Base-by-base conservation (phyloP, 2,797 vertebrate genomes). In the Chanos chanos region DNA sequence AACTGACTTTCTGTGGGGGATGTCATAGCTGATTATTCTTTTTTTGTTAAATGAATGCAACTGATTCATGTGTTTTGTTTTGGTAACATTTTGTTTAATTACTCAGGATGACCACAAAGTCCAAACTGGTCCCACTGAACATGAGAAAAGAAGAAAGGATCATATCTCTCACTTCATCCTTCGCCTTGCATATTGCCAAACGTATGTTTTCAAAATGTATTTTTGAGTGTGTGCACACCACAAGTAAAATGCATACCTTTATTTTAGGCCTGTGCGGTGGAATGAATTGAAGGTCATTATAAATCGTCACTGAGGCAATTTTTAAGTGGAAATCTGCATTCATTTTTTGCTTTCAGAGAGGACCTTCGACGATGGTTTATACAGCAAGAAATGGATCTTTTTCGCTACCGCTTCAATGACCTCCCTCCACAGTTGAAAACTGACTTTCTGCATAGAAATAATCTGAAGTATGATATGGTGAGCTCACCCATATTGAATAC, bases 361-460 rank as follows among this genome's bases (percentile, higher is more conserved):
- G 96, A 98, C 64, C 90, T 99, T 48, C 90, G 95, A 24, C 90
- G 96, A 10, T 99, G 97, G 97, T 97, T 98, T 75, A 97, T 99
- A 73, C 96, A 99, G 66, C 97, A 99, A 77, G 97, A 99, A 83
- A 90, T 98, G 71, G 96, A 99, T 82, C 88, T 99, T 10, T 95
- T 99, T 68, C 90, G 92, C 30, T 92, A 88, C 15, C 94, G 93
- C 47, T 99, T 99, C 73, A 74, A 1, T 15, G 7, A 77, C 0
- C 84, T 98, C 40, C 0, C 0, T 2, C 4, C 70, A 0, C 4
- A 59, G 27, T 78, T 88, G 70, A 89, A 91, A 75, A 88, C 89
- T 34, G 86, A 88, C 2, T 94, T 98, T 79, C 86, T 99, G 31
- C 88, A 92, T 47, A 85, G 81, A 2, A 92, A 91, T 68, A 88